Base-by-base conservation (phyloP, 2,888 invertebrate species). In the Trissolcus brochymenae region DNA sequence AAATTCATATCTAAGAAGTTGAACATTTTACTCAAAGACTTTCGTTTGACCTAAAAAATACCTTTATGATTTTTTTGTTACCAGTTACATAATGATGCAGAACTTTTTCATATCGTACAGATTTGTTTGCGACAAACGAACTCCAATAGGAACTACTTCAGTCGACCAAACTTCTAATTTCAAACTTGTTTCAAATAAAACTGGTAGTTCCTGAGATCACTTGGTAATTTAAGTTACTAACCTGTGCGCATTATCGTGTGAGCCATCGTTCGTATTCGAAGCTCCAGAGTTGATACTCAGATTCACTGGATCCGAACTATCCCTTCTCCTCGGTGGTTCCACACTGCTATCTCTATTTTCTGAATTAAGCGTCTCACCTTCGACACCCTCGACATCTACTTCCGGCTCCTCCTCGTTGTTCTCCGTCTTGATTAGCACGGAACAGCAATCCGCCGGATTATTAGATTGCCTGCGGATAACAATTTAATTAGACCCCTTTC, bases 291-390 rank as follows among this genome's bases (percentile, higher is more conserved):
- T 90, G 17, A 89, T 81, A 79, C 89, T 95, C 82, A 96, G 91
- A 90, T 96, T 96, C 59, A 96, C 95, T 43, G 95, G 95, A 87
- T 95, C 95, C 0, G 95, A 93, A 59, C 94, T 95, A 89, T 93
- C 94, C 89, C 93, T 92, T 86, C 93, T 91, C 83, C 94, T 90
- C 60, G 92, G 92, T 43, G 92, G 91, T 71, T 92, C 89, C 79
- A 86, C 86, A 78, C 86, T 90, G 81, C 87, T 86, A 78, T 89
- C 89, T 46, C 85, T 84, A 81, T 86, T 88, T 43, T 87, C 87
- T 83, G 81, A 87, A 82, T 79, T 87, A 79, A 76, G 85, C 80
- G 81, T 86, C 21, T 90, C 88, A 41, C 90, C 90, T 76, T 91
- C 91, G 66, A 90, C 88, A 74, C 91, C 90, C 82, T 91, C 90